Percentiles rank a stretch among this genome's conserved stretches.
Evolutionary conservation across 2,797 vertebrate species (phyloP).

Genomic region (Glossophaga mutica): DNA sequence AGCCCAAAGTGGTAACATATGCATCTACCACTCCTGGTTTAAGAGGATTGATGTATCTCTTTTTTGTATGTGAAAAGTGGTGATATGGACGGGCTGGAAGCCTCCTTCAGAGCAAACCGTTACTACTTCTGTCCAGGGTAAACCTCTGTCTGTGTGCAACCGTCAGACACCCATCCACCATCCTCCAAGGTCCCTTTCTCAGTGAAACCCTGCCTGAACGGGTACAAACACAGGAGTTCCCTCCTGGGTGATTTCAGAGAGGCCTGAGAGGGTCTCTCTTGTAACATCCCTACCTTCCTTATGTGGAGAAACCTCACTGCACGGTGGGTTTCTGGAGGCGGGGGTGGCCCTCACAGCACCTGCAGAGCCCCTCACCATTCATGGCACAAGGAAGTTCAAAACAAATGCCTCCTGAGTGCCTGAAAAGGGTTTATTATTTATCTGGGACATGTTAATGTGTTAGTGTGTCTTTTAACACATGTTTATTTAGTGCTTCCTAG

Average conservation of each 20-base stretch:
- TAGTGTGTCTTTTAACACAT: neutral
- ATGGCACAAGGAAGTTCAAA: neutral
- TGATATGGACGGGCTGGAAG: neutral
- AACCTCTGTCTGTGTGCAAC: neutral
- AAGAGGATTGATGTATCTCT: neutral
- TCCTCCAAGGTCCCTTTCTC: neutral
- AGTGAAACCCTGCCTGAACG: neutral
- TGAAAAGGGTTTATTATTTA: neutral
- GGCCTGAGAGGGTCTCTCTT: neutral
- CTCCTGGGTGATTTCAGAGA: neutral
- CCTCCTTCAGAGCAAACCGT: neutral
- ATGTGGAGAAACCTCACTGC: neutral
- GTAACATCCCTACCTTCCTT: neutral
- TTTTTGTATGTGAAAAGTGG: neutral
- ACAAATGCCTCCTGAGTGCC: neutral
- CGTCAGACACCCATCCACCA: neutral
- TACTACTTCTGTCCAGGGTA: neutral
- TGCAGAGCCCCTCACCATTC: neutral
- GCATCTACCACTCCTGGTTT: neutral
- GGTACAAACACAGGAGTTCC: neutral
- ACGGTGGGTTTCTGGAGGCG: neutral
- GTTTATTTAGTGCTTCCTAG: neutral
- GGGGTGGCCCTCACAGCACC: neutral
- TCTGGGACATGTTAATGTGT: neutral
- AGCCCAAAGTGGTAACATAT: neutral